Percentiles rank a stretch among this genome's conserved stretches.
These are phyloP conservation scores for Ophraella communa DNA, from an alignment of 2,888 invertebrate genomes.

Conservation along the genomic window DNA sequence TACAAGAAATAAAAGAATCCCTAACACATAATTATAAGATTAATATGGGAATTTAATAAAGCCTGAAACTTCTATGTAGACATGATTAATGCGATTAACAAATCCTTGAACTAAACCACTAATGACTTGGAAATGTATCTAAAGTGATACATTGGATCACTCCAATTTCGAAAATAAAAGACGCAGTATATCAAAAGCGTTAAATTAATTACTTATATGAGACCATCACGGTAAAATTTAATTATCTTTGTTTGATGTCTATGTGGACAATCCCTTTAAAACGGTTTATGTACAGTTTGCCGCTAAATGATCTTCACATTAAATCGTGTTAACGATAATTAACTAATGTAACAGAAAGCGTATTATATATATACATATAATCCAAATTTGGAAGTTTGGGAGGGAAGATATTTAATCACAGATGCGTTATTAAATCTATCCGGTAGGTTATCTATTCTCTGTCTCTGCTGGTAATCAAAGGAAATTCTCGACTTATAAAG, in stretches of 20 bases:
- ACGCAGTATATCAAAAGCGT: neutral
- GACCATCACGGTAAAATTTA: slow-evolving; percentile 9
- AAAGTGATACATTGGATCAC: neutral
- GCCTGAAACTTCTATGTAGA: too few relatives aligned
- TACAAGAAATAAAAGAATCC: too few relatives aligned
- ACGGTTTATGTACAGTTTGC: slow-evolving; percentile 6
- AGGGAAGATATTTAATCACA: slow-evolving; percentile 14
- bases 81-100: too few relatives aligned
- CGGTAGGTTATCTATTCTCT: slow-evolving; percentile 4
- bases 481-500: slow-evolving; percentile 7
- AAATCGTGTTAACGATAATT: slow-evolving; percentile 17
- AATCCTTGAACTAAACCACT: neutral
- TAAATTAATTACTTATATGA: slow-evolving; percentile 3
- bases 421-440: slow-evolving; percentile 19
- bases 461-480: slow-evolving; percentile 17
- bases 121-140: neutral
- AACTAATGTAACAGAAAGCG: slow-evolving; percentile 10
- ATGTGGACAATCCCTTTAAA: slow-evolving; percentile 11
- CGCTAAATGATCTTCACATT: slow-evolving; percentile 13
- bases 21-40: too few relatives aligned
- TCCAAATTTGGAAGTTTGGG: slow-evolving; percentile 3
- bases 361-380: neutral
- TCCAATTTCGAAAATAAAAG: neutral
- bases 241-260: slow-evolving; percentile 11
- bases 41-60: too few relatives aligned